Base-by-base conservation (phyloP, 2,113 vertebrate species). In the Puntigrus tetrazona region DNA sequence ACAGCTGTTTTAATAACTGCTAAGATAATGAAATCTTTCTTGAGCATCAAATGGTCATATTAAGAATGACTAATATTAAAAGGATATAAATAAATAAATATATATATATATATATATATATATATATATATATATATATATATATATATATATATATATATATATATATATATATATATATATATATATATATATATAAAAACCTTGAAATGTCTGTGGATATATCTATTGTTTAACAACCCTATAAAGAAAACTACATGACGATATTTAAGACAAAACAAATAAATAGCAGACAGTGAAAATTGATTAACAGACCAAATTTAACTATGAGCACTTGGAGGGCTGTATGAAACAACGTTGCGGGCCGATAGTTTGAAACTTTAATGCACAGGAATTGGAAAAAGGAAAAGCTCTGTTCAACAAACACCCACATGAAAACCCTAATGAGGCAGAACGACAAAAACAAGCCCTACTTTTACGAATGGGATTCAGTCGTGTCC, bases 371-470 rank as follows among this genome's bases (percentile, higher is more conserved):
- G 38, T 73, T 73, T 73, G 36, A 45, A 73, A 73, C 70, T 43
- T 73, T 45, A 72, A n/a, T 41, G 22, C 10, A 16, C 70, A 45
- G 38, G 41, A 43, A 73, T 45, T 73, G 38, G 29, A 31, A 34
- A 55, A 55, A 77, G 9, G 20, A 11, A 77, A 20, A 27, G 11
- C 20, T 31, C 73, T 10, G 7, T 31, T 52, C 27, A 27, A 81
- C 82, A 78, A 86, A 52, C 74, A 77, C 20, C 29, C 29, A 52
- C 29, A 77, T 29, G 20, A 22, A 55, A 22, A 77, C 29, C 74
- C 27, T 55, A 77, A 34, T 34, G 47, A 34, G 47, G 27, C 47
- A 55, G 45, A 34, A 34, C 9, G 3, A 77, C 20, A 55, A 55
- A 77, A 77, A 38, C 70, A 73, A 73, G 38, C 38, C 38, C 38